phyloP scores from a whole-genome alignment of 2,797 vertebrate genomes.

The Coregonus suidteri region DNA sequence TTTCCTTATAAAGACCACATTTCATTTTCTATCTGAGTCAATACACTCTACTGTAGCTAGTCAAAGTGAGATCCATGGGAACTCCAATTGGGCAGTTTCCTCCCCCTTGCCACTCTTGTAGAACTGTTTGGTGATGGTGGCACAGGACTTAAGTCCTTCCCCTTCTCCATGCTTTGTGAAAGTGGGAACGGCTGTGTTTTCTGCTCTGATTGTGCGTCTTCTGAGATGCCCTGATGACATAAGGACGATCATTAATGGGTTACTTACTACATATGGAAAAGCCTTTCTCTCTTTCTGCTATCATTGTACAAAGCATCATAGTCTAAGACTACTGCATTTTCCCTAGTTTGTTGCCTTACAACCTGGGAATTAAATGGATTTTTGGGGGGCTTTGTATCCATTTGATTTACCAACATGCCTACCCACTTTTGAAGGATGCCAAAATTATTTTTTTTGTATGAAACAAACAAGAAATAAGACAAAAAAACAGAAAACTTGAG shows the following conservation, averaged over 20 bases:
- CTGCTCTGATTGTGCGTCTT: slow-evolving; percentile 73
- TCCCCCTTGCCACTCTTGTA: slow-evolving; percentile 69
- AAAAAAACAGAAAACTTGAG: no score
- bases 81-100: slow-evolving; percentile 85
- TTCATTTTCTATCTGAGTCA: background rate
- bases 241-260: background rate
- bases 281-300: background rate
- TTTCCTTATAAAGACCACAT: background rate
- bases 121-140: slow-evolving; percentile 82
- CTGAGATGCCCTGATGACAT: slow-evolving; percentile 48
- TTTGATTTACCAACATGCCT: no score
- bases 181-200: slow-evolving; percentile 70
- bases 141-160: slow-evolving; percentile 78
- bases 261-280: background rate
- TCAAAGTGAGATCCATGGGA: background rate
- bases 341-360: no score
- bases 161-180: slow-evolving; percentile 78
- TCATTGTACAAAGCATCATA: background rate
- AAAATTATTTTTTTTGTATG: no score
- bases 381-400: no score
- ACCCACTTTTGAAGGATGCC: no score
- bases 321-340: no score
- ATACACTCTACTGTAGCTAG: background rate
- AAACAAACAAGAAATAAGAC: no score
- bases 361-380: no score